Base-by-base conservation (phyloP, 1,140 invertebrate species). In the Drosophila kohkoa region DNA sequence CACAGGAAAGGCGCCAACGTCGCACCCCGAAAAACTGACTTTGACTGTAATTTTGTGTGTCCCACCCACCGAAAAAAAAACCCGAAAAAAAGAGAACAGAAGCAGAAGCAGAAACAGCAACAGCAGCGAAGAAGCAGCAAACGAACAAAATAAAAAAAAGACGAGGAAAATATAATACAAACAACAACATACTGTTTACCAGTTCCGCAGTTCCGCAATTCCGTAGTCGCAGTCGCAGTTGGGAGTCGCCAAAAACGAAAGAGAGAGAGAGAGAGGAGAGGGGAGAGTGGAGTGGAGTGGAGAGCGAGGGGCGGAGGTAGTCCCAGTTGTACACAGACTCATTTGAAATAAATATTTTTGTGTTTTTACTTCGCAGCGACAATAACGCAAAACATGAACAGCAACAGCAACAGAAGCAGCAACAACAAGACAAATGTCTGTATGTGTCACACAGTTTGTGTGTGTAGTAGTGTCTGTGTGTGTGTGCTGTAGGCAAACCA, bases 301-400 rank as follows among this genome's bases (percentile, higher is more conserved):
- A 25, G 16, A n/a, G 16, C 7, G 7, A 6, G 48, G 20, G n/a
- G 13, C 2, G 13, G 35, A 35, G 10, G 51, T 41, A 41, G 49
- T 76, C 83, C 83, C 83, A 89, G 85, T 90, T 88, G 86, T 89
- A 81, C 81, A 79, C 85, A 88, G 75, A 85, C 85, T 88, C 85
- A 88, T 88, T 88, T 88, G 85, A 88, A 88, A 88, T 88, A 89
- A 88, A 88, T 88, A 88, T 88, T 88, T 88, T 88, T 88, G 85
- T 89, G 85, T 88, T 85, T 89, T 88, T 88, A 89, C 83, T 88
- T 83, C 83, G 49, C 72, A 89, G 83, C 83, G 83, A 87, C 83
- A 87, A 87, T 87, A 87, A 87, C 83, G 83, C 83, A 87, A 87
- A 87, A 87, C 83, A 87, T 87, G 83, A 87, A 87, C 72, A 78